A percentile compares a stretch with the other conserved stretches of the same genome.
Evolutionary conservation across 1,140 invertebrate species (phyloP).

Genomic region (Euura lappo): DNA sequence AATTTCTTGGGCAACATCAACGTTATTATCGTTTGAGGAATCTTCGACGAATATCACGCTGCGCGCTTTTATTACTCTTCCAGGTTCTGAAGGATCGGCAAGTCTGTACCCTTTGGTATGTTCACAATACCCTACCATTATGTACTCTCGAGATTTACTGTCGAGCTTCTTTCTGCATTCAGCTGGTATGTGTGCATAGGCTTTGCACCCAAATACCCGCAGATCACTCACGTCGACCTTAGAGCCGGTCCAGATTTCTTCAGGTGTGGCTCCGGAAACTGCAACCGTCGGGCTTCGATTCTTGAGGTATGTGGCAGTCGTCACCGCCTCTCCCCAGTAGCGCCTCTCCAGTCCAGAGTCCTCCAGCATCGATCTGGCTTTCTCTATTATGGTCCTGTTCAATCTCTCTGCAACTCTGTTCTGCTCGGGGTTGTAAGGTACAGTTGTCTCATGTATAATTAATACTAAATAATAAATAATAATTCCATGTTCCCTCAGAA

Average conservation of each 20-base stretch:
- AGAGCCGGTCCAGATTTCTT: conserved; percentile 22
- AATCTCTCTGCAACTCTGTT: conserved; percentile 46
- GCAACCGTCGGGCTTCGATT: conserved; percentile 18
- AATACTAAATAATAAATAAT: too few relatives aligned
- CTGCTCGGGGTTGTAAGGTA: conserved; percentile 34
- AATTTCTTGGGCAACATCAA: background rate
- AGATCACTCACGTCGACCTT: conserved; percentile 18
- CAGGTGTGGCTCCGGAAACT: conserved; percentile 18
- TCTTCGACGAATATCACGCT: too few relatives aligned
- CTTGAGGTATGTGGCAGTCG: conserved; percentile 14
- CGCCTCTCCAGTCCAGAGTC: conserved; percentile 17
- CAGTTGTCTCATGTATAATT: conserved; percentile 14
- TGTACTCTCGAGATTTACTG: background rate
- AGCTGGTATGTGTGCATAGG: conserved; percentile 14
- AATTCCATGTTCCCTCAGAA: conserved; percentile 20
- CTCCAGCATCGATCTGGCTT: conserved; percentile 34
- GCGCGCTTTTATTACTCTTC: too few relatives aligned
- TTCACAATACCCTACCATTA: conserved; percentile 31
- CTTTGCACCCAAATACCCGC: conserved; percentile 26
- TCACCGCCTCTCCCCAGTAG: conserved; percentile 27
- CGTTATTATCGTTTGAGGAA: too few relatives aligned
- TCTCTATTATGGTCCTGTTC: conserved; percentile 36
- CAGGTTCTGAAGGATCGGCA: too few relatives aligned
- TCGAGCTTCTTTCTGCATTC: conserved; percentile 14
- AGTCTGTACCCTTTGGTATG: conserved; percentile 28